Conservation (phyloP, 2,888 invertebrate genomes). For the Coleophora deauratella region DNA sequence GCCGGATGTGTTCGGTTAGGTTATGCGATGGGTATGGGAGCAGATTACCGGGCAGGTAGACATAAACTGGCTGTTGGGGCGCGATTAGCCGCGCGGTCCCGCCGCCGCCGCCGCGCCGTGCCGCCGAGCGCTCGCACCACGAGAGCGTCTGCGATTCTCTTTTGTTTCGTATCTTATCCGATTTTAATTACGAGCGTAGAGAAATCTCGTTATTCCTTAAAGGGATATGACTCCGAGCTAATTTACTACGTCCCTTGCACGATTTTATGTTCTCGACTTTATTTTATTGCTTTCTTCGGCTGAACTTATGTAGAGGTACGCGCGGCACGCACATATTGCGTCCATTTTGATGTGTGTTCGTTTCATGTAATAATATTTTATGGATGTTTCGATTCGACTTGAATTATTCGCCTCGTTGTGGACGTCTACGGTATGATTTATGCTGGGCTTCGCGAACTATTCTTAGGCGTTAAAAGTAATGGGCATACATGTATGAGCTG, state of each 20-base stretch:
- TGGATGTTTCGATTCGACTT: conserved; percentile 18
- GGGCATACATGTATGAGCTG: no score
- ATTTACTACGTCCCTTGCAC: conserved; percentile 59
- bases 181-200: conserved; percentile 70
- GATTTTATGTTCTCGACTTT: conserved; percentile 55
- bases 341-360: conserved; percentile 25
- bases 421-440: no score
- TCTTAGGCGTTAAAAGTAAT: no score
- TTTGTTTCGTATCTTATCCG: conserved; percentile 72
- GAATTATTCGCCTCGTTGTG: conserved; percentile 1
- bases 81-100: conserved; percentile 3
- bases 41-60: conserved; percentile 23
- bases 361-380: conserved; percentile 27
- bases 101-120: conserved; percentile 19
- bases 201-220: conserved; percentile 70
- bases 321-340: conserved; percentile 33
- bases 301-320: conserved; percentile 27
- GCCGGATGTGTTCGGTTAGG: neutral
- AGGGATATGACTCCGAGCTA: conserved; percentile 57
- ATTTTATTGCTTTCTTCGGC: conserved; percentile 44
- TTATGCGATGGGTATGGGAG: neutral
- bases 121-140: conserved; percentile 26
- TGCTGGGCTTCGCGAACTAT: no score
- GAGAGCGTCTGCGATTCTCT: conserved; percentile 46
- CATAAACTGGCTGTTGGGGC: neutral